A percentile compares a stretch with the other conserved stretches of the same genome.
phyloP scores from a whole-genome alignment of 2,113 vertebrate species.

The Clarias gariepinus region DNA sequence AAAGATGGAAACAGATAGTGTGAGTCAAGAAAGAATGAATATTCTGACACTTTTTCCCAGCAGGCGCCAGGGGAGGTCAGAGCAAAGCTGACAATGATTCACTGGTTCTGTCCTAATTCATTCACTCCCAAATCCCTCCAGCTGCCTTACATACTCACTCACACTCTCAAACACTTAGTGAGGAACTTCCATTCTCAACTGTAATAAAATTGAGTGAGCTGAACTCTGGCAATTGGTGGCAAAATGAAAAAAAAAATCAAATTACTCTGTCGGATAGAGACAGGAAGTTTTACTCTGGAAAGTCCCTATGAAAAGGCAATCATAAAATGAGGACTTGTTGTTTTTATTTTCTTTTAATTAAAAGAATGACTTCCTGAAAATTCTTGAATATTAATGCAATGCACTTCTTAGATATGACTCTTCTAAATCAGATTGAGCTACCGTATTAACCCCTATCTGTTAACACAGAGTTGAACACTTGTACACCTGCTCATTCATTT shows the following conservation, averaged over 20 bases:
- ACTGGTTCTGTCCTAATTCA: conserved; percentile 28
- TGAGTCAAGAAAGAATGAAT: conserved; percentile 27
- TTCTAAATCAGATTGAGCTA: not conserved
- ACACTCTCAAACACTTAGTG: conserved; percentile 8
- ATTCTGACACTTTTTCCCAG: conserved; percentile 24
- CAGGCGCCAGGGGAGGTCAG: conserved; percentile 26
- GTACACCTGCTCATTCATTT: not conserved
- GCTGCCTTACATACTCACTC: conserved; percentile 8
- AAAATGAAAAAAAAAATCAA: not conserved
- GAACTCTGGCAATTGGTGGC: conserved; percentile 31
- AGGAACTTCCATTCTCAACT: not conserved
- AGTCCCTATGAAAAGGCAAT: not conserved
- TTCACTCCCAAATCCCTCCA: conserved; percentile 12
- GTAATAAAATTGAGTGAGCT: conserved; percentile 31
- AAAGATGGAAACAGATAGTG: conserved; percentile 27
- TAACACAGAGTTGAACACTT: not conserved
- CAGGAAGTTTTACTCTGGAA: not conserved
- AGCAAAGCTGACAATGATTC: conserved; percentile 14
- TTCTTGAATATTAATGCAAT: not conserved
- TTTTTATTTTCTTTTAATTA: not conserved
- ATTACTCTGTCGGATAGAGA: conserved; percentile 17
- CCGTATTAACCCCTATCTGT: not conserved
- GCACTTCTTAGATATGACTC: not conserved
- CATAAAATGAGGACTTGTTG: not conserved
- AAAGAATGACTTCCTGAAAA: not conserved